These are phyloP conservation scores for Fundulus diaphanus DNA, from an alignment of 2,797 vertebrate genomes.

Conservation along the genomic window DNA sequence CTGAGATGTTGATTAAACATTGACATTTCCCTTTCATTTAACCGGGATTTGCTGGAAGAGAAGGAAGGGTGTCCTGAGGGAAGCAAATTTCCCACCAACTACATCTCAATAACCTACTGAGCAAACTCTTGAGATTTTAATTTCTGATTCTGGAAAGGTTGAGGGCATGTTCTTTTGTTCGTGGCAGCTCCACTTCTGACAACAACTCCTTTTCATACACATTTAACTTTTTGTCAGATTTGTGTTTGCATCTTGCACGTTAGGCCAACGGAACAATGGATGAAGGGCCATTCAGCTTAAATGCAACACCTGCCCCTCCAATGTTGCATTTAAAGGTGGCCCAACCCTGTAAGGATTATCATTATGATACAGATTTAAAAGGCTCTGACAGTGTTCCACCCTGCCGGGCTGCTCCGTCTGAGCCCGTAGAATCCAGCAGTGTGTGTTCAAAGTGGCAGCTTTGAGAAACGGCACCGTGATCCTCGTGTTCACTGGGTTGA, in stretches of 20 bases:
- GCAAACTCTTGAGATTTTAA: neutral
- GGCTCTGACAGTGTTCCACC: conserved; percentile 10
- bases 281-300: conserved; percentile 12
- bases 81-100: neutral
- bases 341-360: conserved; percentile 15
- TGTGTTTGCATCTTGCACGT: neutral
- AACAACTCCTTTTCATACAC: too few relatives aligned
- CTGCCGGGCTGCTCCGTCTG: conserved; percentile 19
- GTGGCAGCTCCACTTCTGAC: neutral
- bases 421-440: conserved; percentile 7
- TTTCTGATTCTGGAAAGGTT: neutral
- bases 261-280: conserved; percentile 13
- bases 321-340: conserved; percentile 20
- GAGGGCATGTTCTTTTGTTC: neutral
- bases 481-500: conserved; percentile 22
- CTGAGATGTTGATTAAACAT: conserved; percentile 7
- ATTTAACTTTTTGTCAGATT: neutral
- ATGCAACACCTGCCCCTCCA: conserved; percentile 27
- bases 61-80: neutral
- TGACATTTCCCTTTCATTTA: conserved; percentile 8
- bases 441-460: conserved; percentile 20
- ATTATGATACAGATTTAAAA: conserved; percentile 32
- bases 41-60: conserved; percentile 1
- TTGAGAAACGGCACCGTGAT: neutral
- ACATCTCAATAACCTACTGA: neutral